Evolutionary conservation across 2,888 invertebrate species (phyloP), one percentile per base, ranked within the genome.

Genomic region (Patella depressa): DNA sequence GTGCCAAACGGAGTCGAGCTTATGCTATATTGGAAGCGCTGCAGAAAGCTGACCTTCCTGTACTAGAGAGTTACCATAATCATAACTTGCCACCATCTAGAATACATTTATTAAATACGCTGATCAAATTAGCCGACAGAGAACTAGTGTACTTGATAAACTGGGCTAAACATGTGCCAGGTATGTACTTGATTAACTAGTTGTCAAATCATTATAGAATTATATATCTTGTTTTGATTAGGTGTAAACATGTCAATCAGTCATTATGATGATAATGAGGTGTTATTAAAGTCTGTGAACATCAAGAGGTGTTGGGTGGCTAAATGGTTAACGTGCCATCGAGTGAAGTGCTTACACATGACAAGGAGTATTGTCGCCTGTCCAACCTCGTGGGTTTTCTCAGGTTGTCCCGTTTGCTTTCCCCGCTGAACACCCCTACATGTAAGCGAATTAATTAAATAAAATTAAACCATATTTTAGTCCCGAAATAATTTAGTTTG

Each of bases 151-250:
- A 88, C 79, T 85, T 89, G 11, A 89, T 90, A 57, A 88, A 88
- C 83, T 90, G 90, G 90, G 90, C 90, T 7, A 90, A 89, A 81
- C 87, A 88, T 82, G 88, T 90, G 24, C 90, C 89, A 80, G 89
- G 89, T 89, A 80, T 79, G 81, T 71, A 14, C 45, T 53, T 53
- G 59, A 17, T 73, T 29, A 53, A 34, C 17, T 54, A 19, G 15
- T 54, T 54, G 45, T 34, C 11, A 70, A 29, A 71, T 34, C 5
- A 19, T 11, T 7, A 19, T 72, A 5, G 2, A 53, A 3, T 53
- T 45, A 7, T 45, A 45, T 45, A 45, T 45, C 9, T 45, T 45
- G 9, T 45, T 45, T 45, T 45, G 9, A 9, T 7, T 45, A 45
- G 7, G 45, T 45, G 9, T 45, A 45, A 7, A 9, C 45, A 45